Base-by-base conservation (phyloP, 1,140 invertebrate genomes). In the Macrotrachela quadricornifera region DNA sequence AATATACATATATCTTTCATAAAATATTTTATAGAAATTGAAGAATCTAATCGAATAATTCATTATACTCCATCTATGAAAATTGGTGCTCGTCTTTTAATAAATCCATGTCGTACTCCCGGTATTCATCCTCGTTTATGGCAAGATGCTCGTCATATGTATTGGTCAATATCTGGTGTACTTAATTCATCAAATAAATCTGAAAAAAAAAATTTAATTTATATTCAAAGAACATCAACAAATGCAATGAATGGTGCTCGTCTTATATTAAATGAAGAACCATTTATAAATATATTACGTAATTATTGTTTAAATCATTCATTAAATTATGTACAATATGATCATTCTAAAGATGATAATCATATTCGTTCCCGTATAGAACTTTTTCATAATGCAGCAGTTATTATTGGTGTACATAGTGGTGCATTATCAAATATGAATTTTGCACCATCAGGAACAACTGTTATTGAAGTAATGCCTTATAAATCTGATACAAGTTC, bases 361-460 rank as follows among this genome's bases (percentile, higher is more conserved):
- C 15, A 37, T 53, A 11, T 18, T 16, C 18, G 10, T n/a, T n/a
- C 16, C 46, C 16, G 21, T 15, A 44, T 14, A n/a, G 17, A 16
- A n/a, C 45, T 53, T 12, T 53, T 53, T 36, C 13, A 11, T n/a
- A 36, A 37, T 14, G 42, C 51, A 16, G 12, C 11, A 15, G 43
- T 46, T 13, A 17, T 53, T 13, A 46, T 53, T 11, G 51, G 51
- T 18, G 42, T 46, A 10, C 51, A 53, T 16, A 43, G 51, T 17
- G 51, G 51, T n/a, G 51, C 43, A 16, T 21, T 53, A n/a, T 53
- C 46, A 14, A 46, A 53, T 17, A 38, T 53, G 44, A 30, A 39
- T n/a, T 47, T 53, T 21, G 30, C 18, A 10, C 45, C 15, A 15
- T 18, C n/a, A 10, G 15, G 39, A 10, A 46, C 43, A 12, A 10